Conservation (phyloP, 2,797 vertebrate species). For the Malurus leucopterus region DNA sequence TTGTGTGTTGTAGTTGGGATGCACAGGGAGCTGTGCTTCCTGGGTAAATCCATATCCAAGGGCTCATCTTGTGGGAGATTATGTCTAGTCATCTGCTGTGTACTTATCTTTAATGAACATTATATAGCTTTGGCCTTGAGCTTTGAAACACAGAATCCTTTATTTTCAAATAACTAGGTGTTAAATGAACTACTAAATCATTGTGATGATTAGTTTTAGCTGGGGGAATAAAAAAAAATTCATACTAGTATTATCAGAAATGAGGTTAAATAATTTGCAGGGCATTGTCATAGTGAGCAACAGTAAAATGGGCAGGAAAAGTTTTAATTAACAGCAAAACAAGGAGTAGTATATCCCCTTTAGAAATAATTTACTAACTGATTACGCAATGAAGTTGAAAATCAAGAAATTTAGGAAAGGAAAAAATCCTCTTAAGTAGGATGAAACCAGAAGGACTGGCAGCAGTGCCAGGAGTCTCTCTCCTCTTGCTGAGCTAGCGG, state of each 20-base stretch:
- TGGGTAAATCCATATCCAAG: not conserved
- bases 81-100: not conserved
- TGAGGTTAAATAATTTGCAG: not conserved
- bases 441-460: slow-evolving; percentile 41
- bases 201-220: not conserved
- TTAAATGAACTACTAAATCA: not conserved
- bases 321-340: slow-evolving; percentile 23
- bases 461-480: slow-evolving; percentile 10
- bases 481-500: not conserved
- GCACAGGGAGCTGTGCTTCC: not conserved
- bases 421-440: slow-evolving; percentile 53
- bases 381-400: slow-evolving; percentile 48
- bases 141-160: not conserved
- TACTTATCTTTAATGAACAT: not conserved
- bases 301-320: not conserved
- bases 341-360: not conserved
- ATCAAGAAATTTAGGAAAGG: slow-evolving; percentile 33
- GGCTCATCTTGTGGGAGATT: not conserved
- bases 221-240: not conserved
- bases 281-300: not conserved
- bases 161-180: slow-evolving; percentile 15
- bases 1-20: not conserved
- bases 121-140: not conserved
- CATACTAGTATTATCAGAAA: not conserved
- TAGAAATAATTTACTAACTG: slow-evolving; percentile 33